These are phyloP conservation scores for Eupeodes corollae DNA, from an alignment of 1,140 invertebrate species.

Conservation along the genomic window DNA sequence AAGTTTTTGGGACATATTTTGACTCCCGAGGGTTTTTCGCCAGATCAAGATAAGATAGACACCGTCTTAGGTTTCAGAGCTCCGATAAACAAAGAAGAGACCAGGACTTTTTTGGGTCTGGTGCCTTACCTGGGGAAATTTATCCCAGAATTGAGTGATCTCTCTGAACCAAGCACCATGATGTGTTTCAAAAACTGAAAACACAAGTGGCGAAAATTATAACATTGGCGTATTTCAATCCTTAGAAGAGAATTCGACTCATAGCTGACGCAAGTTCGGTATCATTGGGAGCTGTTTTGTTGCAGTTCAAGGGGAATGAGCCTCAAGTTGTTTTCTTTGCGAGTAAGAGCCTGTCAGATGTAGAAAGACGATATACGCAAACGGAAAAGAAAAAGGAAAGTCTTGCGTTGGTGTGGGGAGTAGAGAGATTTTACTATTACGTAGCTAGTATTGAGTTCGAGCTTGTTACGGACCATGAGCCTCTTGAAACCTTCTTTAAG, in stretches of 20 bases:
- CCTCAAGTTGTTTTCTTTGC: constrained; percentile 28
- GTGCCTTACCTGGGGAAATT: constrained; percentile 20
- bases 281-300: constrained; percentile 20
- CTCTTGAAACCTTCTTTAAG: constrained; percentile 16
- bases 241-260: constrained; percentile 6
- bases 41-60: constrained; percentile 9
- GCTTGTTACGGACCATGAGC: constrained; percentile 34
- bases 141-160: constrained; percentile 20
- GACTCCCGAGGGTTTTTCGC: constrained; percentile 9
- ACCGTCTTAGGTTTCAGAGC: constrained; percentile 9
- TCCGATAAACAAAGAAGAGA: constrained; percentile 15
- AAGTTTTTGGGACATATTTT: no score
- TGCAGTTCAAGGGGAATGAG: constrained; percentile 8
- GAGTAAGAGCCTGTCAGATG: constrained; percentile 28
- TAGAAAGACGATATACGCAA: constrained; percentile 34
- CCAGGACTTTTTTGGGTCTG: constrained; percentile 25
- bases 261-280: constrained; percentile 29
- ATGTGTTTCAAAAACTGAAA: constrained; percentile 22
- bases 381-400: constrained; percentile 38
- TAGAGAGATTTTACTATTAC: constrained; percentile 22
- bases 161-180: constrained; percentile 21
- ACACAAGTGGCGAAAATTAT: constrained; percentile 13
- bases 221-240: constrained; percentile 7
- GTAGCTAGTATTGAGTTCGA: constrained; percentile 27
- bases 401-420: constrained; percentile 25